A percentile compares a stretch with the other conserved stretches of the same genome.
Conservation (phyloP, 2,888 invertebrate species). For the Xestia xanthographa region DNA sequence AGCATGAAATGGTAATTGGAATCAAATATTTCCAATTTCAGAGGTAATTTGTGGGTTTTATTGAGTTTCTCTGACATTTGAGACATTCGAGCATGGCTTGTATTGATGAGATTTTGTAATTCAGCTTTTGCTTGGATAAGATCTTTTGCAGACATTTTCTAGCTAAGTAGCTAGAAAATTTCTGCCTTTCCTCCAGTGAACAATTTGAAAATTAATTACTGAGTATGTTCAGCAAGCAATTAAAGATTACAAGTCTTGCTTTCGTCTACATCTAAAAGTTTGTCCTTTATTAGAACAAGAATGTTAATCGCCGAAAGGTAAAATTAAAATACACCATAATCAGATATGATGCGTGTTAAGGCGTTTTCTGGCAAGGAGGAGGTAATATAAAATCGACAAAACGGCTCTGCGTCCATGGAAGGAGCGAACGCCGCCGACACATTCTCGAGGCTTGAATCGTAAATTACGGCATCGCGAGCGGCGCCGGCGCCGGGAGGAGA, state of each 20-base stretch:
- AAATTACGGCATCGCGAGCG: conserved; percentile 86
- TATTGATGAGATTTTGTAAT: neutral
- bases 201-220: neutral
- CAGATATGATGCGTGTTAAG: conserved; percentile 73
- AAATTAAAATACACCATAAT: conserved; percentile 70
- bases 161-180: no score
- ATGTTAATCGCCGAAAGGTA: conserved; percentile 64
- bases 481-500: conserved; percentile 89
- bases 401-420: conserved; percentile 77
- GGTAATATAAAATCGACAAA: conserved; percentile 82
- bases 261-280: conserved; percentile 11
- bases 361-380: conserved; percentile 75
- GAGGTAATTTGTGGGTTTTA: neutral
- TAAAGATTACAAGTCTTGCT: neutral
- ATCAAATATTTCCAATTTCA: conserved; percentile 12
- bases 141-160: neutral
- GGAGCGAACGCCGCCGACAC: conserved; percentile 85
- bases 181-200: neutral
- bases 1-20: neutral
- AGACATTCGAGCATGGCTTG: neutral
- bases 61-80: neutral
- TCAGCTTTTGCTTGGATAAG: neutral
- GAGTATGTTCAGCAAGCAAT: neutral
- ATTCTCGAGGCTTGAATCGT: conserved; percentile 86
- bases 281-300: conserved; percentile 44